Conservation (phyloP, 2,797 vertebrate genomes). For the Amblyopsis hoosieri region DNA sequence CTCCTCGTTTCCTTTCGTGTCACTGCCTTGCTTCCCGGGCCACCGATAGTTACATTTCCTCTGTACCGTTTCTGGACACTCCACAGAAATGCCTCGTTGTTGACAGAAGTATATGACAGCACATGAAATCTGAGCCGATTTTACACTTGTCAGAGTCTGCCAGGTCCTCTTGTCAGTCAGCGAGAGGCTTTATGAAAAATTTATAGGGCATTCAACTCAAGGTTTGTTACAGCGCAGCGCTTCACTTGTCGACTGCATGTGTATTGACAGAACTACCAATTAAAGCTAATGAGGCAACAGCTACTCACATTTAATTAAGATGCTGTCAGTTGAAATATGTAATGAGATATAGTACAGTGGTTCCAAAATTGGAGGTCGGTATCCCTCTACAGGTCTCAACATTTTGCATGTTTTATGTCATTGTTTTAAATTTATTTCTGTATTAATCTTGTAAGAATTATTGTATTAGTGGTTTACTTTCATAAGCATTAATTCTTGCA, state of each 20-base stretch:
- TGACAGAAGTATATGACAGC: constrained; percentile 21
- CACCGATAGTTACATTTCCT: constrained; percentile 38
- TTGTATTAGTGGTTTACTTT: too few species aligned
- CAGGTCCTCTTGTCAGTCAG: constrained; percentile 22
- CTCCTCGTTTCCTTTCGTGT: constrained; percentile 33
- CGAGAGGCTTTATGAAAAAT: constrained; percentile 2
- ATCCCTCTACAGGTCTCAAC: too few species aligned
- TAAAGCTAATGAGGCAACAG: neutral
- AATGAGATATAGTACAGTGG: too few species aligned
- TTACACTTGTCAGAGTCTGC: constrained; percentile 27
- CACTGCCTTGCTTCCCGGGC: constrained; percentile 31
- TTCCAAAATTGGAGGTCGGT: too few species aligned
- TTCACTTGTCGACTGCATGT: neutral
- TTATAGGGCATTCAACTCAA: constrained; percentile 7
- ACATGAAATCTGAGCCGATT: constrained; percentile 20
- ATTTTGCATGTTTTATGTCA: too few species aligned
- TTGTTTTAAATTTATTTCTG: too few species aligned
- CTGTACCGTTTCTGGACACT: constrained; percentile 25
- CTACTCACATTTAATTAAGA: neutral
- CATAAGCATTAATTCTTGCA: too few species aligned
- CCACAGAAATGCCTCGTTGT: constrained; percentile 28
- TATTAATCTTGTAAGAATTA: too few species aligned
- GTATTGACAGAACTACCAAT: neutral
- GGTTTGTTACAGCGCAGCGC: neutral
- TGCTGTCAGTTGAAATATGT: neutral